phyloP scores from a whole-genome alignment of 37 sponge, comb jelly and placozoan species.

The Cladorhizidae sp. region DNA sequence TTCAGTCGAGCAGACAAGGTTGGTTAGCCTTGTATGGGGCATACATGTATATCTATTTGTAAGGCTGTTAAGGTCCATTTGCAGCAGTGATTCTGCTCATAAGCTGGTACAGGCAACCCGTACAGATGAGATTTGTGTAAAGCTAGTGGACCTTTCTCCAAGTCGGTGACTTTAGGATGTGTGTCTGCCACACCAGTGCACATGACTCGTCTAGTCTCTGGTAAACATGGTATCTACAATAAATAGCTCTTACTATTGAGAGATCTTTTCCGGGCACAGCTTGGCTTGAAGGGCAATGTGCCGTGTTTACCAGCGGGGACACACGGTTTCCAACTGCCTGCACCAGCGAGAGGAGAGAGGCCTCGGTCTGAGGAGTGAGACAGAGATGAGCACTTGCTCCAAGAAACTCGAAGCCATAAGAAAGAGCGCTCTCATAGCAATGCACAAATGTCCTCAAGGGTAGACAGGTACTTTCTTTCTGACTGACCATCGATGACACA shows the following conservation, averaged over 20 bases:
- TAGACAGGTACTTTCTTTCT: not conserved
- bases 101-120: no score
- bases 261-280: constrained; percentile 27
- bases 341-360: constrained; percentile 22
- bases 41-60: no score
- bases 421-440: constrained; percentile 22
- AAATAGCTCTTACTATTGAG: constrained; percentile 38
- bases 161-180: no score
- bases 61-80: no score
- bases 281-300: not conserved
- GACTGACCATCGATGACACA: constrained; percentile 8
- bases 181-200: no score
- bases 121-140: no score
- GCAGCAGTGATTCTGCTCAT: no score
- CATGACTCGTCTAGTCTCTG: no score
- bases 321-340: not conserved
- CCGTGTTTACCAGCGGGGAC: constrained; percentile 8
- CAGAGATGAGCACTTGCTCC: constrained; percentile 6
- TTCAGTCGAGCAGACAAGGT: no score
- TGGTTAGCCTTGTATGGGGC: no score
- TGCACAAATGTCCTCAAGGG: constrained; percentile 47
- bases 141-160: no score
- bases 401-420: constrained; percentile 64
- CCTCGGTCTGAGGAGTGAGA: constrained; percentile 42
- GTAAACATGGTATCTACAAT: not conserved